Percentiles rank a stretch among this genome's conserved stretches.
phyloP scores from a whole-genome alignment of 2,113 vertebrate genomes.

The Calidris pygmaea region DNA sequence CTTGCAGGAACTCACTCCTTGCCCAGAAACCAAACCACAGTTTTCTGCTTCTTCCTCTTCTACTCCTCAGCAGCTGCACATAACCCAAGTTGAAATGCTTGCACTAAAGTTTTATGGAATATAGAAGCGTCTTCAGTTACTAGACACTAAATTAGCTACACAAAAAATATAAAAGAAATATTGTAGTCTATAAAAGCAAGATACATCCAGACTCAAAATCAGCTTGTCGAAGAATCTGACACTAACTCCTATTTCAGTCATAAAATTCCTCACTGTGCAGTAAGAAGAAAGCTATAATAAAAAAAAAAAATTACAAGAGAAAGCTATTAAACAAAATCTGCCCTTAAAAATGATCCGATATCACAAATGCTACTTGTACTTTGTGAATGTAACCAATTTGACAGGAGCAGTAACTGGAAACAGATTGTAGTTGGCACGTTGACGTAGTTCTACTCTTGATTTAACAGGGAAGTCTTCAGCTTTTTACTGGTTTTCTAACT shows the following conservation, averaged over 20 bases:
- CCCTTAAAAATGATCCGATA: not conserved
- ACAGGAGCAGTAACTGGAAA: constrained; percentile 31
- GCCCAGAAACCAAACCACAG: not conserved
- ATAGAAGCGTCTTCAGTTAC: not conserved
- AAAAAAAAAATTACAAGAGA: not conserved
- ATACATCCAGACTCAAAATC: not conserved
- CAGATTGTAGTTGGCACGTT: not conserved
- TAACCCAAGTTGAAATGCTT: not conserved
- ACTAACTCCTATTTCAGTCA: not conserved
- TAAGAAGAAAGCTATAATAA: not conserved
- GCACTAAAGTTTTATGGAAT: not conserved
- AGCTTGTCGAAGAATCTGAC: not conserved
- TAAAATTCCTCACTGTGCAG: not conserved
- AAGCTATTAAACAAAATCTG: constrained; percentile 7
- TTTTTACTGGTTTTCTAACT: not conserved
- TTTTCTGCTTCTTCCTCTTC: not conserved
- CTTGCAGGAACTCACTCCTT: not conserved
- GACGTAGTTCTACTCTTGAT: not conserved
- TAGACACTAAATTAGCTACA: not conserved
- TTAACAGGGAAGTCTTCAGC: constrained; percentile 12
- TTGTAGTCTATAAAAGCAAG: not conserved
- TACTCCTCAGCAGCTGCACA: not conserved
- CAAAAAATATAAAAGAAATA: not conserved
- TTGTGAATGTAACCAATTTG: not conserved
- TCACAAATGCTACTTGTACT: not conserved